A percentile compares a stretch with the other conserved stretches of the same genome.
These are phyloP conservation scores for Capromys pilorides DNA, from an alignment of 2,797 vertebrate species.

Conservation along the genomic window DNA sequence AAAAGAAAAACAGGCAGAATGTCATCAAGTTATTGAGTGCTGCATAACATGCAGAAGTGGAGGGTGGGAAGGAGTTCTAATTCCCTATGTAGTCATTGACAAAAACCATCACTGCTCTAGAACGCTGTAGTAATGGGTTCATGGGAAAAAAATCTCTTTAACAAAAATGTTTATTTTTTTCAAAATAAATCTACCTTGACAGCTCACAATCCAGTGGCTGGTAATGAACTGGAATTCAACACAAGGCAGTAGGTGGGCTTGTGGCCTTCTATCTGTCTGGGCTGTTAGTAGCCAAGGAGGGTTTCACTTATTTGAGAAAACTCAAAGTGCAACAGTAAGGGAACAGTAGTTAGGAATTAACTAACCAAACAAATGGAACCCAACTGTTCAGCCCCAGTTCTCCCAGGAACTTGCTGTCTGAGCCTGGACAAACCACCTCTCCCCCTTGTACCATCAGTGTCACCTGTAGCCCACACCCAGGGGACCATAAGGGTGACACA, in stretches of 20 bases:
- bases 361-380: not conserved
- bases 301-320: not conserved
- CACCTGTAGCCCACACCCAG: not conserved
- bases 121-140: constrained; percentile 83
- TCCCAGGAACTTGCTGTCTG: not conserved
- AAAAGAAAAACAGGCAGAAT: constrained; percentile 83
- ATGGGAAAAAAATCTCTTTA: constrained; percentile 82
- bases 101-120: constrained; percentile 84
- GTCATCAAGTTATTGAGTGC: constrained; percentile 80
- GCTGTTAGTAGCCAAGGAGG: constrained; percentile 57
- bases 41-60: constrained; percentile 84
- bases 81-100: constrained; percentile 82
- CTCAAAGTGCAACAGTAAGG: not conserved
- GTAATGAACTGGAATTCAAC: constrained; percentile 73
- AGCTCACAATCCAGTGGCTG: constrained; percentile 77
- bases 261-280: constrained; percentile 53
- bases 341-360: not conserved
- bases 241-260: constrained; percentile 70
- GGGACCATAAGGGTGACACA: not conserved
- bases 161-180: constrained; percentile 84
- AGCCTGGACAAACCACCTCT: not conserved
- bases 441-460: not conserved
- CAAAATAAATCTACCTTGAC: constrained; percentile 83
- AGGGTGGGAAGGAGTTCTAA: constrained; percentile 83
- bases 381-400: not conserved